Percentiles rank a stretch among this genome's conserved stretches.
Conservation (phyloP, 2,797 vertebrate genomes). For the Rousettus madagascariensis region DNA sequence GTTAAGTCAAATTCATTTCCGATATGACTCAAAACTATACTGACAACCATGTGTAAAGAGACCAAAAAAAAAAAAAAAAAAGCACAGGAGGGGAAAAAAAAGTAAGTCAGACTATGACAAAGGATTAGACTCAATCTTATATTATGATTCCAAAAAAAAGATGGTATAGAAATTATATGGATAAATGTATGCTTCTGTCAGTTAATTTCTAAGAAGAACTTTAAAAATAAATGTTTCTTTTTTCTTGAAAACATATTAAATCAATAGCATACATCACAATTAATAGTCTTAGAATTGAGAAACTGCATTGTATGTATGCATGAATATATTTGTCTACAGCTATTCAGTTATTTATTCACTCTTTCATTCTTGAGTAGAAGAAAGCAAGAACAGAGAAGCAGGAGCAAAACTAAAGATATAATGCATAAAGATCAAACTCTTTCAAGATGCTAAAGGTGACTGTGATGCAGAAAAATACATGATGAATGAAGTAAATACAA, state of each 20-base stretch:
- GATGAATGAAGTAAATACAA: slow-evolving; percentile 23
- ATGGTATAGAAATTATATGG: not conserved
- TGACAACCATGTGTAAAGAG: slow-evolving; percentile 27
- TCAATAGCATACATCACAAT: not conserved
- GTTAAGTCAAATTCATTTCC: slow-evolving; percentile 50
- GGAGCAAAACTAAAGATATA: slow-evolving; percentile 22
- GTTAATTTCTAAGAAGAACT: not conserved
- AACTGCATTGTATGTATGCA: not conserved
- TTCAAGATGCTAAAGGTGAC: not conserved
- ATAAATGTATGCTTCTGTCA: not conserved
- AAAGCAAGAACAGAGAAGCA: slow-evolving; percentile 3
- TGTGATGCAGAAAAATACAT: not conserved
- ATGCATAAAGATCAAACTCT: slow-evolving; percentile 25
- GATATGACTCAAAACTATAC: slow-evolving; percentile 47
- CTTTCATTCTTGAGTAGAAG: slow-evolving; percentile 30
- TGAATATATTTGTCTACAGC: not conserved
- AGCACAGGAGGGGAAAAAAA: slow-evolving; percentile 26
- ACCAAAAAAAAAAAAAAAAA: slow-evolving; percentile 26
- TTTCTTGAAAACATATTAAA: not conserved
- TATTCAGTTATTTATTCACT: not conserved
- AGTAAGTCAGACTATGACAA: slow-evolving; percentile 24
- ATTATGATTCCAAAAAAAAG: slow-evolving; percentile 8
- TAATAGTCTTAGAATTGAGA: slow-evolving; percentile 18
- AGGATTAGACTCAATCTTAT: not conserved
- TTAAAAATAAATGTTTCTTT: slow-evolving; percentile 27